Conservation (phyloP, 2,113 vertebrate genomes). For the Perca fluviatilis region DNA sequence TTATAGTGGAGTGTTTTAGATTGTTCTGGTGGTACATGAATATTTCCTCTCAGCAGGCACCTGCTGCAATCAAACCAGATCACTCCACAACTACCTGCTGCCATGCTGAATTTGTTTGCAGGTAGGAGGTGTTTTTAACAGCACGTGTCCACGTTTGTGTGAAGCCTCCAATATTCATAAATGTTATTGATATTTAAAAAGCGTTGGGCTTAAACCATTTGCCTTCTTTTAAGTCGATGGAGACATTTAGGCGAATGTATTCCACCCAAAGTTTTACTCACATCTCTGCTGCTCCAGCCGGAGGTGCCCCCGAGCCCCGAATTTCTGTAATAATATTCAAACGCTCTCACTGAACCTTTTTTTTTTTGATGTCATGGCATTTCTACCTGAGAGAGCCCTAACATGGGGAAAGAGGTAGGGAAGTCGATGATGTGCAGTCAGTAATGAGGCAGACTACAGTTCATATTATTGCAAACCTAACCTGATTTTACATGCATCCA, state of each 20-base stretch:
- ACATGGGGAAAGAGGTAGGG: not conserved
- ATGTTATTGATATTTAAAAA: not conserved
- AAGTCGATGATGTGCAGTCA: not conserved
- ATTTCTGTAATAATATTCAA: slow-evolving; percentile 21
- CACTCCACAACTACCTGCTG: not conserved
- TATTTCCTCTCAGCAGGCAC: not conserved
- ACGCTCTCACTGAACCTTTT: not conserved
- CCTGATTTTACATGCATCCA: slow-evolving; percentile 8
- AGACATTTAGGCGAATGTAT: not conserved
- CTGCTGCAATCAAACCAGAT: not conserved
- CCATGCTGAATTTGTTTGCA: not conserved
- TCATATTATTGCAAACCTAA: slow-evolving; percentile 13
- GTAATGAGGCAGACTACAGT: slow-evolving; percentile 17
- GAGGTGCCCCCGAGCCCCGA: not conserved
- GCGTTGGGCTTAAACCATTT: not conserved
- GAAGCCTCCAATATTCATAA: slow-evolving; percentile 1
- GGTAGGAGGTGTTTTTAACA: not conserved
- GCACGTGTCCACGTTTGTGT: not conserved
- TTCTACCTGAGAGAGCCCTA: not conserved
- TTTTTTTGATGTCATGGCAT: not conserved
- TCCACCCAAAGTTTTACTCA: not conserved
- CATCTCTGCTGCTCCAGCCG: not conserved
- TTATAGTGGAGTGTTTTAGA: not conserved
- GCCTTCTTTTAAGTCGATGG: not conserved
- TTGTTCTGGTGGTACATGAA: not conserved